Conservation (phyloP, 2,888 invertebrate species). For the Drosophila flavopinicola region DNA sequence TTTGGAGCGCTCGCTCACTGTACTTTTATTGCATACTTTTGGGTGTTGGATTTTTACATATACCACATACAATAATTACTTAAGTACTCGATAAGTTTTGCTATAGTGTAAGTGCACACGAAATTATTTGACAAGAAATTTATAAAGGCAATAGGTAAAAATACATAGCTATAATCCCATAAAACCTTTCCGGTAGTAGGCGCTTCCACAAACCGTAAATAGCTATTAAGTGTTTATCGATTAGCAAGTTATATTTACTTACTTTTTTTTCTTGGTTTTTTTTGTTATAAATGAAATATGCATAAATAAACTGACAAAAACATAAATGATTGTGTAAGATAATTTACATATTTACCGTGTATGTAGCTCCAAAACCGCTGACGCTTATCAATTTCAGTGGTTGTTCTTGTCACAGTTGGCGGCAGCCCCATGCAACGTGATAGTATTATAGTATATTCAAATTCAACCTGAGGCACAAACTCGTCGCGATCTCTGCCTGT, state of each 20-base stretch:
- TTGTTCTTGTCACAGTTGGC: slow-evolving; percentile 53
- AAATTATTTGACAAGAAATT: slow-evolving; percentile 43
- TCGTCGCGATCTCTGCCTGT: slow-evolving; percentile 47
- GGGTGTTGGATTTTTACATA: slow-evolving; percentile 32
- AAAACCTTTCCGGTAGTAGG: slow-evolving; percentile 18
- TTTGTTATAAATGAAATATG: slow-evolving; percentile 65
- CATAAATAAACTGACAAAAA: slow-evolving; percentile 54
- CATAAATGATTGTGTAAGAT: slow-evolving; percentile 13
- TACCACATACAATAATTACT: slow-evolving; percentile 24
- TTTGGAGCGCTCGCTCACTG: slow-evolving; percentile 14
- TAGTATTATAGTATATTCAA: slow-evolving; percentile 64
- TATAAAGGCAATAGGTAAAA: slow-evolving; percentile 24
- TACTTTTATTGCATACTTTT: slow-evolving; percentile 43
- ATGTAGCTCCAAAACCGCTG: slow-evolving; percentile 29
- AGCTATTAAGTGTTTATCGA: slow-evolving; percentile 44
- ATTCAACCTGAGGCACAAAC: slow-evolving; percentile 43
- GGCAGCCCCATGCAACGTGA: slow-evolving; percentile 36
- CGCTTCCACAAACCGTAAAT: slow-evolving; percentile 33
- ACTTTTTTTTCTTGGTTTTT: slow-evolving; percentile 52
- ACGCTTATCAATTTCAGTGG: slow-evolving; percentile 55
- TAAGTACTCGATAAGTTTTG: slow-evolving; percentile 26
- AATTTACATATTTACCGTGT: slow-evolving; percentile 27
- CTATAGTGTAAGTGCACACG: slow-evolving; percentile 19
- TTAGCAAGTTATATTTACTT: slow-evolving; percentile 22
- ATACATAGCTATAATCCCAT: slow-evolving; percentile 26